phyloP scores from a whole-genome alignment of 2,888 invertebrate species.

The Cephalotes varians region DNA sequence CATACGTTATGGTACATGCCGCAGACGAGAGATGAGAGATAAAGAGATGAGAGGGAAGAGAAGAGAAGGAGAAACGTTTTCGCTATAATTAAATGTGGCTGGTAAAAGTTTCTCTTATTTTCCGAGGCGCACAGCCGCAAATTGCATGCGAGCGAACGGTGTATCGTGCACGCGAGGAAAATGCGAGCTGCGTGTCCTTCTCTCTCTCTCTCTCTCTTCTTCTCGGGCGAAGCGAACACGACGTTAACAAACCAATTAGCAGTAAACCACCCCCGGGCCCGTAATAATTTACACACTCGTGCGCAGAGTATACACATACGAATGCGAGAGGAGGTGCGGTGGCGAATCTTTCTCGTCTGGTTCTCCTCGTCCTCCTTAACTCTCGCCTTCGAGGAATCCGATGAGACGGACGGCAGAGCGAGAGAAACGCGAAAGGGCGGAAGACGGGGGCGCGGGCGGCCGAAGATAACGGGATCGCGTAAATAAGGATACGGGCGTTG shows the following conservation, averaged over 20 bases:
- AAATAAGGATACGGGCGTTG: slow-evolving; percentile 66
- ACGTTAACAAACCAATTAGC: slow-evolving; percentile 84
- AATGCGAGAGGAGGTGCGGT: neutral
- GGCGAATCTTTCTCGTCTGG: slow-evolving; percentile 33
- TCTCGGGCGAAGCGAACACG: slow-evolving; percentile 72
- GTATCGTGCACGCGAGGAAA: slow-evolving; percentile 48
- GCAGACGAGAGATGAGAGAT: neutral
- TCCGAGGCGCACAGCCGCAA: slow-evolving; percentile 42
- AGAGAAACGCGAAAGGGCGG: slow-evolving; percentile 10
- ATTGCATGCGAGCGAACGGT: slow-evolving; percentile 23
- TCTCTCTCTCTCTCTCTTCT: neutral
- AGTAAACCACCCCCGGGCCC: slow-evolving; percentile 78
- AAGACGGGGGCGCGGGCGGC: slow-evolving; percentile 1
- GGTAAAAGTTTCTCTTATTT: slow-evolving; percentile 48
- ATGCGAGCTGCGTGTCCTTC: slow-evolving; percentile 37
- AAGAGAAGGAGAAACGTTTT: neutral
- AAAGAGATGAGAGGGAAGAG: slow-evolving; percentile 25
- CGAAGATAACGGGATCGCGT: slow-evolving; percentile 66
- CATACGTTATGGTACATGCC: neutral
- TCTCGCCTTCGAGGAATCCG: slow-evolving; percentile 37
- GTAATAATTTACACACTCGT: slow-evolving; percentile 78
- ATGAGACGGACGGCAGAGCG: neutral
- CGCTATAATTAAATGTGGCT: slow-evolving; percentile 47
- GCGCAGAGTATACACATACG: slow-evolving; percentile 48
- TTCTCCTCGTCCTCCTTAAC: slow-evolving; percentile 33